Evolutionary conservation across 1,140 invertebrate genomes (phyloP).

Genomic region (Pseudachorutes palmiensis): DNA sequence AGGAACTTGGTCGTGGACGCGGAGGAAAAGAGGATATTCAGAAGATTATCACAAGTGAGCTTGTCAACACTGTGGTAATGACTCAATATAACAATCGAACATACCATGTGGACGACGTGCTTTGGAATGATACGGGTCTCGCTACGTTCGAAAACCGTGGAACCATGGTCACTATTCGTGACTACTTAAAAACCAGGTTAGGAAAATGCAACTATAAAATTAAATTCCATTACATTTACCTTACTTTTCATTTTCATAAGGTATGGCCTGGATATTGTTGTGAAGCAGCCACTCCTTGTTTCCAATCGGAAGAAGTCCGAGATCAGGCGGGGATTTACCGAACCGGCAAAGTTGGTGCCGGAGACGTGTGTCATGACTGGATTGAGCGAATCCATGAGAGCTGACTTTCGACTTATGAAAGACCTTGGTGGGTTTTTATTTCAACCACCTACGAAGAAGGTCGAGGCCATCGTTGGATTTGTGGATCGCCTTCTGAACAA

Average conservation of each 20-base stretch:
- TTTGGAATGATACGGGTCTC: neutral
- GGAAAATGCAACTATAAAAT: neutral
- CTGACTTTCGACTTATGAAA: slow-evolving; percentile 61
- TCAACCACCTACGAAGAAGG: slow-evolving; percentile 63
- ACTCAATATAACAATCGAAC: slow-evolving; percentile 25
- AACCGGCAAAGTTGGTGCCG: slow-evolving; percentile 53
- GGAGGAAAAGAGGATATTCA: slow-evolving; percentile 33
- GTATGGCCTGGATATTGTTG: neutral
- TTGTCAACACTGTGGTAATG: slow-evolving; percentile 24
- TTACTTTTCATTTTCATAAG: neutral
- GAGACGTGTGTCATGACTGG: slow-evolving; percentile 75
- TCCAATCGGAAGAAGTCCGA: slow-evolving; percentile 19
- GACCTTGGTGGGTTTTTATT: slow-evolving; percentile 67
- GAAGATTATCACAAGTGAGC: neutral
- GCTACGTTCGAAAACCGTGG: neutral
- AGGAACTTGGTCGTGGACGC: neutral
- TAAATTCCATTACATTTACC: neutral
- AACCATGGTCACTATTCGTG: neutral
- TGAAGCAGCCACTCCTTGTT: slow-evolving; percentile 21
- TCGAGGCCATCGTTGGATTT: slow-evolving; percentile 57
- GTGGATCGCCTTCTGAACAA: slow-evolving; percentile 54
- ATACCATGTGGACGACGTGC: slow-evolving; percentile 17
- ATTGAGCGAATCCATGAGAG: slow-evolving; percentile 51
- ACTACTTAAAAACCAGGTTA: slow-evolving; percentile 14
- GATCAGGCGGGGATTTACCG: slow-evolving; percentile 9